phyloP scores from a whole-genome alignment of 2,113 vertebrate species.

The Percina caprodes region DNA sequence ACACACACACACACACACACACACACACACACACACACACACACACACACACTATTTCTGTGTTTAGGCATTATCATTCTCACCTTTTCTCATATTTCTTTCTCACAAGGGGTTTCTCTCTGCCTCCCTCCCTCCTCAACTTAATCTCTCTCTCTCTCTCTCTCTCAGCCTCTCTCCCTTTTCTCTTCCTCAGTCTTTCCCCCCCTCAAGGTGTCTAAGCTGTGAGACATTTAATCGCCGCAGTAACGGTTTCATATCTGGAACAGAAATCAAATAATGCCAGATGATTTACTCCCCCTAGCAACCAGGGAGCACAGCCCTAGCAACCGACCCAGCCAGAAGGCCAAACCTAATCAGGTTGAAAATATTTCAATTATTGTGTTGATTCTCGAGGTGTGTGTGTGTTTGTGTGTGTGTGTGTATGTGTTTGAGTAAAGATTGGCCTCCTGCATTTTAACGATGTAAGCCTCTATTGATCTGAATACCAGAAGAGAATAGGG shows the following conservation, averaged over 20 bases:
- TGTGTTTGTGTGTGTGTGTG: not conserved
- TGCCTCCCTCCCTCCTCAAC: conserved; percentile 47
- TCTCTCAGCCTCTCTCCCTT: conserved; percentile 65
- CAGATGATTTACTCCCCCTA: conserved; percentile 99
- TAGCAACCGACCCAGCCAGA: conserved; percentile 99
- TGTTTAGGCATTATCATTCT: conserved; percentile 68
- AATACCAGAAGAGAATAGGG: conserved; percentile 37
- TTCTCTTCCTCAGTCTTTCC: conserved; percentile 68
- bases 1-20: not conserved
- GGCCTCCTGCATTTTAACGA: conserved; percentile 55
- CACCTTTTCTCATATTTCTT: conserved; percentile 73
- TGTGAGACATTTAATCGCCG: conserved; percentile 99
- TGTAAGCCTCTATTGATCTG: conserved; percentile 42
- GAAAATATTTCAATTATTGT: conserved; percentile 99
- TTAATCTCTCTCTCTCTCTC: conserved; percentile 61
- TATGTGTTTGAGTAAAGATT: conserved; percentile 16
- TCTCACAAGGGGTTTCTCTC: conserved; percentile 55
- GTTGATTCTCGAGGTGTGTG: conserved; percentile 85
- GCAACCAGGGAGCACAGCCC: conserved; percentile 99
- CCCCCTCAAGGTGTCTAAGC: conserved; percentile 98
- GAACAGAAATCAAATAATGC: conserved; percentile 99
- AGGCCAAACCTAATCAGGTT: conserved; percentile 99
- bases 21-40: conserved; percentile 14
- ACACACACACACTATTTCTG: conserved; percentile 42
- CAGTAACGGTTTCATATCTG: conserved; percentile 99